These are phyloP conservation scores for Halcyon chelicuti DNA, from an alignment of 2,797 vertebrate genomes.

Conservation along the genomic window DNA sequence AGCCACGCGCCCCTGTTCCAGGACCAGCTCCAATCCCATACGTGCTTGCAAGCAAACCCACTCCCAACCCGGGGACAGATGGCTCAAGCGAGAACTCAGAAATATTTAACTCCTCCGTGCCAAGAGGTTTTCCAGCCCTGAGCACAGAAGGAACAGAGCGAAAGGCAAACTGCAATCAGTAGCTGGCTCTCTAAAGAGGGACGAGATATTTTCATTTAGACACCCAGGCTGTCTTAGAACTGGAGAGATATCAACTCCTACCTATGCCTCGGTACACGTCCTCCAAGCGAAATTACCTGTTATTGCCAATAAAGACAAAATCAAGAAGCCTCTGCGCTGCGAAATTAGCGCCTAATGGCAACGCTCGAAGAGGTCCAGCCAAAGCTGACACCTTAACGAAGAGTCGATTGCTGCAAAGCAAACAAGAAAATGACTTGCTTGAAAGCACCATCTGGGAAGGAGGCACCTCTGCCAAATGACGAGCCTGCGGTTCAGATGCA, in stretches of 20 bases:
- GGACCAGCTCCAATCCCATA: slow-evolving; percentile 50
- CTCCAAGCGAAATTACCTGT: neutral
- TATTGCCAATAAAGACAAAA: neutral
- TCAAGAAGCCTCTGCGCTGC: neutral
- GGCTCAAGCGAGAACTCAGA: slow-evolving; percentile 45
- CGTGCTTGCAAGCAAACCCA: slow-evolving; percentile 54
- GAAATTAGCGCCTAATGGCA: neutral
- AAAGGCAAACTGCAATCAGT: neutral
- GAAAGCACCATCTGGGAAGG: slow-evolving; percentile 14
- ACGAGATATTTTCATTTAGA: neutral
- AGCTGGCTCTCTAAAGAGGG: neutral
- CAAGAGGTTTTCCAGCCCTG: neutral
- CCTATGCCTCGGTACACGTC: accelerated
- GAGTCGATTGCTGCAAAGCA: neutral
- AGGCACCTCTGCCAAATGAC: neutral
- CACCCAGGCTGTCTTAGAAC: neutral
- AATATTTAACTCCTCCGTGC: slow-evolving; percentile 60
- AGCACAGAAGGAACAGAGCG: neutral
- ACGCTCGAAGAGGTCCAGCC: neutral
- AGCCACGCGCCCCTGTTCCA: slow-evolving; percentile 19
- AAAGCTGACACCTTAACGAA: neutral
- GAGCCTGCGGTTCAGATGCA: neutral
- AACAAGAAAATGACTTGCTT: slow-evolving; percentile 30
- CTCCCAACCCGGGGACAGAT: slow-evolving; percentile 44
- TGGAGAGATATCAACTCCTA: neutral